These are phyloP conservation scores for Bombyx huttoni DNA, from an alignment of 2,888 invertebrate genomes.

Conservation along the genomic window DNA sequence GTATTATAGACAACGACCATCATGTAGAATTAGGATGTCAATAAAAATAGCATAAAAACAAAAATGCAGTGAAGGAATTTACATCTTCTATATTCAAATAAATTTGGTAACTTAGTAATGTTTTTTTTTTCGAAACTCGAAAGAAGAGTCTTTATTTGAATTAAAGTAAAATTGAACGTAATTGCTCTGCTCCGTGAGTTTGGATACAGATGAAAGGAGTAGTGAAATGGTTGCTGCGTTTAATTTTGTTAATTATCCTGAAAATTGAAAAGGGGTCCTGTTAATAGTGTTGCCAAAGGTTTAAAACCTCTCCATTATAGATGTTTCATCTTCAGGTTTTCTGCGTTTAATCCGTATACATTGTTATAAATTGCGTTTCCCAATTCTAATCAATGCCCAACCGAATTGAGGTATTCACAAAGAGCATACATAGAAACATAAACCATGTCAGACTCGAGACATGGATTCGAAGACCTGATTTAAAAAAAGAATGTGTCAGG, in stretches of 20 bases:
- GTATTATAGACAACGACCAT: too few relatives aligned
- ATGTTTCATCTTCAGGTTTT: too few relatives aligned
- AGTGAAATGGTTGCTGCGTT: conserved; percentile 33
- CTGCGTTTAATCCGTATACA: too few relatives aligned
- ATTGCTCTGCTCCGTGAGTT: conserved; percentile 40
- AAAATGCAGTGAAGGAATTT: background rate
- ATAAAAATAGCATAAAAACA: too few relatives aligned
- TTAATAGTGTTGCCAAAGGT: conserved; percentile 18
- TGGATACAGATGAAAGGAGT: conserved; percentile 35
- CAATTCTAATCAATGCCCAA: too few relatives aligned
- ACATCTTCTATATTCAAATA: conserved; percentile 9
- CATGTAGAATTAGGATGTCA: too few relatives aligned
- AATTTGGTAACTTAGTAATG: conserved; percentile 25
- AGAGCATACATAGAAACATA: too few relatives aligned
- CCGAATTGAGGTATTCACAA: too few relatives aligned
- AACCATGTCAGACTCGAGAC: too few relatives aligned
- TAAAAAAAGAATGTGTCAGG: too few relatives aligned
- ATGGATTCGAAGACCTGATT: too few relatives aligned
- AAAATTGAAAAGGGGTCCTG: conserved; percentile 32
- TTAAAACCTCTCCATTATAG: background rate
- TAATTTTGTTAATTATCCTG: conserved; percentile 52
- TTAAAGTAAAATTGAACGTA: conserved; percentile 35
- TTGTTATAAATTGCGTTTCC: too few relatives aligned
- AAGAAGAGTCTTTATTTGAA: conserved; percentile 34
- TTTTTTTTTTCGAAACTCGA: conserved; percentile 22